Evolutionary conservation across 1,140 invertebrate species (phyloP).

Genomic region (Plectrocnemia conspersa): DNA sequence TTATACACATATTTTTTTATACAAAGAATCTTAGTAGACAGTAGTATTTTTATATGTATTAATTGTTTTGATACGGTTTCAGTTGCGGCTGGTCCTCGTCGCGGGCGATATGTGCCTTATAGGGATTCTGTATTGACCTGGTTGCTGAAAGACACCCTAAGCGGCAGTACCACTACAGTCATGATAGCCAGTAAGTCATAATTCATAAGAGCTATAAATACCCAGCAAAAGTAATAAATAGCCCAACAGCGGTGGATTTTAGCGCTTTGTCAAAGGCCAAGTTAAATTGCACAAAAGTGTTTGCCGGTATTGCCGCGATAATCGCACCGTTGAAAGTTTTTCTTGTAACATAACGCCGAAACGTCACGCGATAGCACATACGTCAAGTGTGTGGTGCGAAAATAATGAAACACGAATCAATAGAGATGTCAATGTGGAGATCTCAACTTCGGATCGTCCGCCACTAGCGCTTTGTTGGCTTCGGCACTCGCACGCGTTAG

Average conservation of each 20-base stretch:
- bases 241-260: neutral
- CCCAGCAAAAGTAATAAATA: neutral
- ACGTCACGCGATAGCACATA: slow-evolving; percentile 20
- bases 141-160: slow-evolving; percentile 59
- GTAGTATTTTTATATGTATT: too few species aligned
- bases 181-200: slow-evolving; percentile 54
- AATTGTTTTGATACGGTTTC: too few species aligned
- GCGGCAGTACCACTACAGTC: slow-evolving; percentile 52
- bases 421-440: too few species aligned
- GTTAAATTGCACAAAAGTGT: slow-evolving; percentile 16
- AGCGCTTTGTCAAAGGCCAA: slow-evolving; percentile 12
- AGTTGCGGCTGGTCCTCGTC: slow-evolving; percentile 46
- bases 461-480: too few species aligned
- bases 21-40: too few species aligned
- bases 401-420: too few species aligned
- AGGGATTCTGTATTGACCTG: slow-evolving; percentile 71
- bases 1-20: too few species aligned
- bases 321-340: slow-evolving; percentile 15
- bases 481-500: too few species aligned
- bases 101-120: slow-evolving; percentile 62
- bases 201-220: neutral
- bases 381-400: slow-evolving; percentile 11
- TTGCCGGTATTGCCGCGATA: slow-evolving; percentile 6
- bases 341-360: slow-evolving; percentile 8
- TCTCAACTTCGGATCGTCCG: too few species aligned